These are phyloP conservation scores for Trachurus trachurus DNA, from an alignment of 2,797 vertebrate genomes.

Conservation along the genomic window DNA sequence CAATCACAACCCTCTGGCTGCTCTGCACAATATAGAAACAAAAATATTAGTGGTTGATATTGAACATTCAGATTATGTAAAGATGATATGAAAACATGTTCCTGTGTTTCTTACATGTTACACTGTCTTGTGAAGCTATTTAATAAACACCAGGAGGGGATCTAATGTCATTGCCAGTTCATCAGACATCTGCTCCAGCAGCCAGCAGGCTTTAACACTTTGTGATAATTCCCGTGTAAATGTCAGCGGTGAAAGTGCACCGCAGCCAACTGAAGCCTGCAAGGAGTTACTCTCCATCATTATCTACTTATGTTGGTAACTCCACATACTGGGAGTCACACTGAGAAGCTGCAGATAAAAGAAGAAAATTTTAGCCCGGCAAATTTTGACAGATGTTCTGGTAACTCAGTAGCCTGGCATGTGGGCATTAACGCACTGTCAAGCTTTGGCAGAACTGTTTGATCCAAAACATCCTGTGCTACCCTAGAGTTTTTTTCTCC, in stretches of 20 bases:
- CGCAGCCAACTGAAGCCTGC: conserved; percentile 46
- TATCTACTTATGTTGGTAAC: conserved; percentile 43
- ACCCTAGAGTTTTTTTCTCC: not conserved
- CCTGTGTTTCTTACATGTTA: not conserved
- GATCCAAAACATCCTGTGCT: conserved; percentile 37
- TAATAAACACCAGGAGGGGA: not conserved
- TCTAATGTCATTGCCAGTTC: conserved; percentile 28
- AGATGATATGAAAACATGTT: not conserved
- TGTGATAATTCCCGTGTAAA: conserved; percentile 57
- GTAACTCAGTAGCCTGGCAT: conserved; percentile 20
- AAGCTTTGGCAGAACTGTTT: conserved; percentile 24
- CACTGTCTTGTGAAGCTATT: not conserved
- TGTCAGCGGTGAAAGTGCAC: conserved; percentile 52
- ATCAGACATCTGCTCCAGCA: conserved; percentile 16
- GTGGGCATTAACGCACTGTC: conserved; percentile 32
- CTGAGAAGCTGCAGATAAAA: conserved; percentile 37
- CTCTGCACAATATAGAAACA: not conserved
- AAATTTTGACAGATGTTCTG: conserved; percentile 58
- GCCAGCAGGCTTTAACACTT: conserved; percentile 37
- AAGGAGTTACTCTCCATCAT: conserved; percentile 41
- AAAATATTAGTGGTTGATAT: not conserved
- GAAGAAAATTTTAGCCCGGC: conserved; percentile 35
- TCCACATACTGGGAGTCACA: conserved; percentile 31
- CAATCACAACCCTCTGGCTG: not conserved
- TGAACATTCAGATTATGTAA: not conserved